Conservation (phyloP, 2,888 invertebrate genomes). For the Helleia helle region DNA sequence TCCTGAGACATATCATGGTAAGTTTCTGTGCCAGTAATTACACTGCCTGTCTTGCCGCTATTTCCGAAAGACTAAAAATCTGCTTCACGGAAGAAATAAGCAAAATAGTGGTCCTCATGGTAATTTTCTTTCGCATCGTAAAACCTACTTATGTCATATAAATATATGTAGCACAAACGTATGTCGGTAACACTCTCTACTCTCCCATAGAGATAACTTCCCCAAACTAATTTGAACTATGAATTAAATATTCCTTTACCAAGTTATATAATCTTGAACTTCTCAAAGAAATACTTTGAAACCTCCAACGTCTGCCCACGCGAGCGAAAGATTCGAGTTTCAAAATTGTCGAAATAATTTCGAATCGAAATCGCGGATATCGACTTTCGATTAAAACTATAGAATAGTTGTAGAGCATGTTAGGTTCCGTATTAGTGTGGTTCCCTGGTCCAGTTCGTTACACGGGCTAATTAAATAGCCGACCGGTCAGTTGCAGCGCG, state of each 20-base stretch:
- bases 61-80: no score
- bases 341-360: not conserved
- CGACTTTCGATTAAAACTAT: not conserved
- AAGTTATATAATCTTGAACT: not conserved
- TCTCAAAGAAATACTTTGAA: constrained; percentile 3
- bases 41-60: no score
- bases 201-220: no score
- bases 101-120: no score
- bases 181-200: no score
- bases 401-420: not conserved
- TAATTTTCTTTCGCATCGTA: no score
- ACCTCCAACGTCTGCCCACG: not conserved
- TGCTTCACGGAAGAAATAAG: no score
- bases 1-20: no score
- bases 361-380: not conserved
- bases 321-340: not conserved
- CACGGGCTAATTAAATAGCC: constrained; percentile 1
- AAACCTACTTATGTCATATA: no score
- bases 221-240: not conserved
- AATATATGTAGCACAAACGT: no score
- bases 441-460: constrained; percentile 2
- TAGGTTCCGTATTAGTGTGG: not conserved
- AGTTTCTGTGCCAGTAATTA: no score
- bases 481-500: not conserved
- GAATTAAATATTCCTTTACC: not conserved